Conservation (phyloP, 2,888 invertebrate genomes). For the Ptilodon capucinus region DNA sequence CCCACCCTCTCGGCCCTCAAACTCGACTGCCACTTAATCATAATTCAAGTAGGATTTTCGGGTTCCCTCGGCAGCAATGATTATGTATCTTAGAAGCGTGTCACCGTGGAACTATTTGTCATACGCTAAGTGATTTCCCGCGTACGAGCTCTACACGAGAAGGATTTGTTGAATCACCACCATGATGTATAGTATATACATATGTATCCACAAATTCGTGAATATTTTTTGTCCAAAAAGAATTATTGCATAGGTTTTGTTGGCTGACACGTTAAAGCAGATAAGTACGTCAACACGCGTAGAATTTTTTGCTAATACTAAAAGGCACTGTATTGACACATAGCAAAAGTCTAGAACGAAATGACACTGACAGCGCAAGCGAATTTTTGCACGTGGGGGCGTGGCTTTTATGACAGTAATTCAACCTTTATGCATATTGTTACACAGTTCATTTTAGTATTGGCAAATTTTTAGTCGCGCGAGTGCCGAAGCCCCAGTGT, state of each 20-base stretch:
- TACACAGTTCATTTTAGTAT: too few relatives aligned
- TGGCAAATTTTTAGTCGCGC: too few relatives aligned
- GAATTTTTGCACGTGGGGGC: too few relatives aligned
- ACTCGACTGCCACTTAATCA: slow-evolving; percentile 5
- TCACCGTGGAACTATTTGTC: slow-evolving; percentile 77
- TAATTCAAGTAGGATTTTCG: slow-evolving; percentile 11
- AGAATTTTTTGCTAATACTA: too few relatives aligned
- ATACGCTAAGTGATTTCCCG: slow-evolving; percentile 78
- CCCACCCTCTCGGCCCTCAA: neutral
- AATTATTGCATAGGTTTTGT: neutral
- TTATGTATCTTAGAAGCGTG: slow-evolving; percentile 67
- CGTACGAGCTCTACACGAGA: slow-evolving; percentile 40
- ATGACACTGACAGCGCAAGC: too few relatives aligned
- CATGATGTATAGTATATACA: slow-evolving; percentile 20
- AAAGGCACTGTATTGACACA: too few relatives aligned
- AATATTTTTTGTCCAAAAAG: neutral
- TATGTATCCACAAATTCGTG: neutral
- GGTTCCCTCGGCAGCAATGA: slow-evolving; percentile 22
- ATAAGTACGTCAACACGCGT: too few relatives aligned
- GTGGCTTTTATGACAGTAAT: too few relatives aligned
- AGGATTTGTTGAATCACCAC: slow-evolving; percentile 68
- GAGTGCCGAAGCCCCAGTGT: too few relatives aligned
- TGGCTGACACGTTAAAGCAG: too few relatives aligned
- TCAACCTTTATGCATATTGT: too few relatives aligned
- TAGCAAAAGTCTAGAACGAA: too few relatives aligned